Percentiles rank a stretch among this genome's conserved stretches.
Evolutionary conservation across 2,113 vertebrate genomes (phyloP).

Genomic region (Aptenodytes patagonicus): DNA sequence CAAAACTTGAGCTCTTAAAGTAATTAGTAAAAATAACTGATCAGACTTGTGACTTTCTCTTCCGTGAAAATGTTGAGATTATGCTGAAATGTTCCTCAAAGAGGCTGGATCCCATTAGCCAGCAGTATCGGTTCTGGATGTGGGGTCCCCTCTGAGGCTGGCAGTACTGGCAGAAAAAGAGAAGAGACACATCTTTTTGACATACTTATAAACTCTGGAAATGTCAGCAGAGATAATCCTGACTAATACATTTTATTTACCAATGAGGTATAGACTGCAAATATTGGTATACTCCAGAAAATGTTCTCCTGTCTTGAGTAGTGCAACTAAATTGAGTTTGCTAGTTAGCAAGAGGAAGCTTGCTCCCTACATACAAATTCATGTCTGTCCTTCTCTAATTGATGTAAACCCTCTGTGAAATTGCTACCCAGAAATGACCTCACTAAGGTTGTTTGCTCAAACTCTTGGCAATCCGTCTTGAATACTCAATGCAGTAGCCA

Average conservation of each 20-base stretch:
- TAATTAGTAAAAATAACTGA: not conserved
- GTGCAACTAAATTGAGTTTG: not conserved
- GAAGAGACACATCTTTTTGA: not conserved
- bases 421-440: slow-evolving; percentile 31
- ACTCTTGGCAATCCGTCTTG: not conserved
- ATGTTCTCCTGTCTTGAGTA: not conserved
- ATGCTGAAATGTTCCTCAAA: not conserved
- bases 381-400: not conserved
- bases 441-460: slow-evolving; percentile 6
- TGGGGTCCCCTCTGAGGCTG: not conserved
- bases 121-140: not conserved
- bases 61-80: not conserved
- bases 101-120: not conserved
- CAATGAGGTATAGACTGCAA: not conserved
- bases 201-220: not conserved
- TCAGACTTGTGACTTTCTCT: not conserved
- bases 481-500: not conserved
- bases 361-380: not conserved
- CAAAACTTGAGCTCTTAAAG: not conserved
- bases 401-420: slow-evolving; percentile 28
- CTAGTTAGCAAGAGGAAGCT: not conserved
- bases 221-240: not conserved
- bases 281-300: not conserved
- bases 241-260: not conserved
- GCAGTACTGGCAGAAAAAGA: not conserved